A percentile compares a stretch with the other conserved stretches of the same genome.
Conservation (phyloP, 2,113 vertebrate species). For the Micromys minutus region DNA sequence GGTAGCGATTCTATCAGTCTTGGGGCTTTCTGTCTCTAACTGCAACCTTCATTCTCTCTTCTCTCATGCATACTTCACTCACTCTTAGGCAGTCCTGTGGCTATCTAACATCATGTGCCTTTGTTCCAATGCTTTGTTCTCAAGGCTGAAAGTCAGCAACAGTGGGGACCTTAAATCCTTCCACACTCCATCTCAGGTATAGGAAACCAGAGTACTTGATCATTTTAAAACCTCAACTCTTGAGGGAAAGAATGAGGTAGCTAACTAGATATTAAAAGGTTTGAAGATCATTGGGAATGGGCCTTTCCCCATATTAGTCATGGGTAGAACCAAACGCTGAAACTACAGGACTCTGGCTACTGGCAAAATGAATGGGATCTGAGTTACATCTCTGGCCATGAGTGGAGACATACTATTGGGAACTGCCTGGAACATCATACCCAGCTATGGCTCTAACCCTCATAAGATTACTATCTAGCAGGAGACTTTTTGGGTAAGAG, state of each 20-base stretch:
- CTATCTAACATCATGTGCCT: neutral
- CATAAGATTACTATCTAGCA: neutral
- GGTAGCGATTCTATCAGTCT: neutral
- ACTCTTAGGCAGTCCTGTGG: neutral
- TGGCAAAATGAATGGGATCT: neutral
- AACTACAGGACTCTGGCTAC: neutral
- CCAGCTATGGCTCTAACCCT: neutral
- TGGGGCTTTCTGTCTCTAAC: neutral
- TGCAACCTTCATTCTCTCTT: neutral
- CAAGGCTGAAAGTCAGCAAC: neutral
- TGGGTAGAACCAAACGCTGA: neutral
- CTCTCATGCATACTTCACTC: neutral
- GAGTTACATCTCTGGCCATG: neutral
- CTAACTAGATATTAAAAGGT: neutral
- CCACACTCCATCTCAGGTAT: neutral
- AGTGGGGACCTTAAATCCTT: neutral
- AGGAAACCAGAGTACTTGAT: neutral
- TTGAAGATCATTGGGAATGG: neutral
- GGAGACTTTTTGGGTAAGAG: neutral
- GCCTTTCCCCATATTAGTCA: neutral
- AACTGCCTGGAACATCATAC: neutral
- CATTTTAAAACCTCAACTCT: neutral
- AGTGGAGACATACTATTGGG: neutral
- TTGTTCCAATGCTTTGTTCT: neutral
- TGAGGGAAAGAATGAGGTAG: neutral